Evolutionary conservation across 2,113 vertebrate species (phyloP), one percentile per base, ranked within the genome.

Genomic region (Drymodes brunneopygia): DNA sequence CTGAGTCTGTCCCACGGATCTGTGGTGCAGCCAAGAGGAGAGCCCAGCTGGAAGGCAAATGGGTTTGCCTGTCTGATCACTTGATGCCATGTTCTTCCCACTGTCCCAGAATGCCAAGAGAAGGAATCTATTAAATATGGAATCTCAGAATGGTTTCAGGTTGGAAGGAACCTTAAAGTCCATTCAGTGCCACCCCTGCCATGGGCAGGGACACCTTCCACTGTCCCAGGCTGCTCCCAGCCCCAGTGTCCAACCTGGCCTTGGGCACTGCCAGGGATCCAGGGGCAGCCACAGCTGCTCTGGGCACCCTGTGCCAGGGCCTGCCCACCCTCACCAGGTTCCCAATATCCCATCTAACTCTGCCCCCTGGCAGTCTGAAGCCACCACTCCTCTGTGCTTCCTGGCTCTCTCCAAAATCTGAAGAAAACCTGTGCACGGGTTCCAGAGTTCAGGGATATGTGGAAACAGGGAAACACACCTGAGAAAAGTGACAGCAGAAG

Each of bases 111-210:
- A 65, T 12, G 27, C 10, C 38, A 61, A 31, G 47, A 79, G 29
- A 71, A 29, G 20, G 50, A 80, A 47, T 89, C 75, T 48, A 75
- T 74, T 64, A 54, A 40, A 60, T n/a, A 61, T 7, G 12, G 31
- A 48, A 48, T 60, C n/a, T 9, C 40, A 28, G 40, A 10, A 27
- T 42, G n/a, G 15, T 18, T 67, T 38, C 73, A 31, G 15, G 12
- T 28, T 12, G 31, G 22, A 36, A 72, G 15, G 25, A 25, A 33
- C 7, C 10, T 20, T 4, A 51, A 80, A 86, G 8, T 15, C 8
- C 38, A 1, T 0, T 22, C 58, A 53, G 5, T 14, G 0, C 44
- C 51, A 31, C 13, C 33, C 44, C 53, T n/a, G 33, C 36, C 66
- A 23, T 4, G 12, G 21, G 29, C 66, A 72, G 38, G 45, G 58